Conservation (phyloP, 2,888 invertebrate genomes). For the Temnothorax rugatulus region DNA sequence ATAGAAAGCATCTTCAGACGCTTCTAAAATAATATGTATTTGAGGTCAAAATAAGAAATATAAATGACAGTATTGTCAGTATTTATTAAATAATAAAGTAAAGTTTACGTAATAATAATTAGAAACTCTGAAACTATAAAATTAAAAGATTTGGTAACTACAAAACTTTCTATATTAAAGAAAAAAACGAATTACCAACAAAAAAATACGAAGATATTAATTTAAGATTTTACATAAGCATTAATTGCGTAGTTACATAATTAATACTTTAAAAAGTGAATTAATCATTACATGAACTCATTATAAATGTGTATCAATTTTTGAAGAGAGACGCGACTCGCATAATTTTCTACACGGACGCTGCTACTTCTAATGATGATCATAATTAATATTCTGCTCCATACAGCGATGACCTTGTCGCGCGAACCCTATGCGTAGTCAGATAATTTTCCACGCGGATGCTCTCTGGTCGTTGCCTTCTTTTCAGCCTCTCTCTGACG, state of each 20-base stretch:
- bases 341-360: constrained; percentile 3
- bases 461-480: constrained; percentile 49
- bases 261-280: neutral
- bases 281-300: no score
- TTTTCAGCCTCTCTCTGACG: constrained; percentile 50
- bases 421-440: constrained; percentile 18
- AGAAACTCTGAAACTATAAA: neutral
- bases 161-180: neutral
- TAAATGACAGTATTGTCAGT: neutral
- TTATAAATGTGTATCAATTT: neutral
- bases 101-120: neutral
- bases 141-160: neutral
- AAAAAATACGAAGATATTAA: neutral
- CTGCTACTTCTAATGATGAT: constrained; percentile 63
- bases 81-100: neutral
- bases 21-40: neutral
- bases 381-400: constrained; percentile 69
- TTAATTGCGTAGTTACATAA: neutral
- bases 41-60: neutral
- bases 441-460: constrained; percentile 73
- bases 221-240: neutral
- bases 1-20: neutral
- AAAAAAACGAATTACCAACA: neutral
- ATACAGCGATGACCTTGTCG: neutral
- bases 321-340: neutral